Evolutionary conservation across 2,888 invertebrate genomes (phyloP).

Genomic region (Mesorhabditis sp.): DNA sequence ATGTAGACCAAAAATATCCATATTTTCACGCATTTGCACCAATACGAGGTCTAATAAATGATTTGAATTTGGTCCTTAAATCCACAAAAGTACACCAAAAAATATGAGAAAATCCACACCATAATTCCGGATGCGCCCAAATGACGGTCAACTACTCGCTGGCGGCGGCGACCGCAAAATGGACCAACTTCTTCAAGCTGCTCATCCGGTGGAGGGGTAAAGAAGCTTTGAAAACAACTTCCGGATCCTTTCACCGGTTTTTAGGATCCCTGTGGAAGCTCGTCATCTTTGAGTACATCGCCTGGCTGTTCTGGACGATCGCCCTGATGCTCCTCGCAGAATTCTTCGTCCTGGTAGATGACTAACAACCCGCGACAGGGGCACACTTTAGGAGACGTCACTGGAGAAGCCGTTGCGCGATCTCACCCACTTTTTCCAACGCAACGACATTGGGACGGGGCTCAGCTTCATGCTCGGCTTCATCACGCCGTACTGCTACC

Average conservation of each 20-base stretch:
- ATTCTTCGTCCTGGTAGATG: slow-evolving; percentile 13
- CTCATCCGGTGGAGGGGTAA: slow-evolving; percentile 20
- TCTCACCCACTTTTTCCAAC: not conserved
- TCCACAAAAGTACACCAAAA: too few species aligned
- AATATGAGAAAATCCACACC: too few species aligned
- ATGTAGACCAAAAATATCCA: not conserved
- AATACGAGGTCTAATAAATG: too few species aligned
- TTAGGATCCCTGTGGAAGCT: slow-evolving; percentile 28
- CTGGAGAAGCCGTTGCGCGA: slow-evolving; percentile 13
- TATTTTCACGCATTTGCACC: too few species aligned
- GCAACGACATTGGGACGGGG: not conserved
- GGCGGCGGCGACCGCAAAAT: slow-evolving; percentile 25
- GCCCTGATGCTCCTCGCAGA: slow-evolving; percentile 9
- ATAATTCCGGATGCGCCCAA: too few species aligned
- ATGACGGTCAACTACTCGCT: slow-evolving; percentile 31
- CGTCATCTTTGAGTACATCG: slow-evolving; percentile 17
- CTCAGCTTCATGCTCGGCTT: not conserved
- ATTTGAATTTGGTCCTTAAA: too few species aligned
- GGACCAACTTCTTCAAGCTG: slow-evolving; percentile 16
- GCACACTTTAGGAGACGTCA: slow-evolving; percentile 3
- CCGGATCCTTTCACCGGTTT: not conserved
- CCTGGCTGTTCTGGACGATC: slow-evolving; percentile 19
- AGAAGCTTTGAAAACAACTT: too few species aligned
- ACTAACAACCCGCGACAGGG: slow-evolving; percentile 1
- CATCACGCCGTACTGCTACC: not conserved